Conservation (phyloP, 2,888 invertebrate genomes). For the Drosophila villosipedis region DNA sequence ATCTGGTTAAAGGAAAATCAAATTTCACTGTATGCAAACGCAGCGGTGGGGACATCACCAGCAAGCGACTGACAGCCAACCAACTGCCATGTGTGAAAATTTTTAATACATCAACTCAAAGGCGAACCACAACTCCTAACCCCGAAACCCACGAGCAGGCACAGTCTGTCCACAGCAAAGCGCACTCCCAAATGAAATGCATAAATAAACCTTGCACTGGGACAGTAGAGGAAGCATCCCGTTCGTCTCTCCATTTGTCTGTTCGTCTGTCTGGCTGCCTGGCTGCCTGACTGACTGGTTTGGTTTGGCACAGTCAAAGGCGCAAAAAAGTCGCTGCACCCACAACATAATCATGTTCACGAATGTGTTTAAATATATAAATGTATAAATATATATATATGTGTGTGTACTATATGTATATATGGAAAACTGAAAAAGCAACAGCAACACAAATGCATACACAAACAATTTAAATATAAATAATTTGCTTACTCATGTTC, state of each 20-base stretch:
- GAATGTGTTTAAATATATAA: conserved; percentile 30
- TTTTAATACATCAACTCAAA: conserved; percentile 80
- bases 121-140: conserved; percentile 55
- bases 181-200: conserved; percentile 75
- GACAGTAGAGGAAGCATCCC: conserved; percentile 35
- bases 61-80: conserved; percentile 52
- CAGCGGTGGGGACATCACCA: conserved; percentile 28
- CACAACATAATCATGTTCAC: conserved; percentile 72
- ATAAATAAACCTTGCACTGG: conserved; percentile 70
- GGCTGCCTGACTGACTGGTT: background rate
- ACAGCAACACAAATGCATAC: conserved; percentile 63
- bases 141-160: background rate
- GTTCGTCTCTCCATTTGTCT: conserved; percentile 28
- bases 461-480: conserved; percentile 79
- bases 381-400: background rate
- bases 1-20: conserved; percentile 62
- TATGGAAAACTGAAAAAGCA: conserved; percentile 53
- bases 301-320: conserved; percentile 59
- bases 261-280: conserved; percentile 5
- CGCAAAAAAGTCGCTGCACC: conserved; percentile 57
- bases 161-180: conserved; percentile 43
- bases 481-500: conserved; percentile 75
- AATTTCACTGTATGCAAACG: conserved; percentile 55
- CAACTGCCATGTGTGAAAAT: conserved; percentile 80
- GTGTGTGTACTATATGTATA: background rate